These are phyloP conservation scores for Tetragnatha montana DNA, from an alignment of 2,888 invertebrate species.

Conservation along the genomic window DNA sequence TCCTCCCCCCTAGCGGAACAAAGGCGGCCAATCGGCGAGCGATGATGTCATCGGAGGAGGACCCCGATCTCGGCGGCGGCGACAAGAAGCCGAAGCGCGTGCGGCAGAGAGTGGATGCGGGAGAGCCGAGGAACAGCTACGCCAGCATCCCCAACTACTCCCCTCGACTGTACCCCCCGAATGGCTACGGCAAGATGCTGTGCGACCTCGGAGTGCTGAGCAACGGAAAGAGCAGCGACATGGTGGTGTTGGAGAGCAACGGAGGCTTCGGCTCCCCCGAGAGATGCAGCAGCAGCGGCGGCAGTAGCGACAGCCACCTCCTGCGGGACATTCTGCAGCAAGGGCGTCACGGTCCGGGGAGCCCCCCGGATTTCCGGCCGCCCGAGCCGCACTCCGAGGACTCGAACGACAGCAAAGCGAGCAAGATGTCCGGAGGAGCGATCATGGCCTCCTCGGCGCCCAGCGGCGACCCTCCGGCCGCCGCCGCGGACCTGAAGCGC, in stretches of 20 bases:
- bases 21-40: slow-evolving; percentile 59
- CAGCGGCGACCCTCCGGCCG: not conserved
- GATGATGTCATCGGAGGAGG: slow-evolving; percentile 72
- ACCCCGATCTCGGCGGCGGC: slow-evolving; percentile 29
- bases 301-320: slow-evolving; percentile 57
- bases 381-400: slow-evolving; percentile 60
- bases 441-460: not conserved
- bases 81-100: slow-evolving; percentile 84
- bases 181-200: slow-evolving; percentile 83
- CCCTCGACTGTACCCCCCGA: slow-evolving; percentile 67
- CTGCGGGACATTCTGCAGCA: slow-evolving; percentile 91
- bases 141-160: slow-evolving; percentile 81
- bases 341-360: slow-evolving; percentile 79
- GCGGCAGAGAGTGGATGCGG: slow-evolving; percentile 97
- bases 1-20: slow-evolving; percentile 7
- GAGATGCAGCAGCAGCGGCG: slow-evolving; percentile 44
- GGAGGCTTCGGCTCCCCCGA: slow-evolving; percentile 46
- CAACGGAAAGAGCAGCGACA: slow-evolving; percentile 17
- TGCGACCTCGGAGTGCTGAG: slow-evolving; percentile 82
- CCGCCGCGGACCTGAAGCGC: slow-evolving; percentile 84
- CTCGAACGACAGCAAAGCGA: slow-evolving; percentile 59
- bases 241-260: slow-evolving; percentile 34
- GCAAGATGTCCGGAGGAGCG: slow-evolving; percentile 45
- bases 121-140: slow-evolving; percentile 92
- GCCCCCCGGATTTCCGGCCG: slow-evolving; percentile 43